Conservation (phyloP, 2,113 vertebrate genomes). For the Sigmodon hispidus region DNA sequence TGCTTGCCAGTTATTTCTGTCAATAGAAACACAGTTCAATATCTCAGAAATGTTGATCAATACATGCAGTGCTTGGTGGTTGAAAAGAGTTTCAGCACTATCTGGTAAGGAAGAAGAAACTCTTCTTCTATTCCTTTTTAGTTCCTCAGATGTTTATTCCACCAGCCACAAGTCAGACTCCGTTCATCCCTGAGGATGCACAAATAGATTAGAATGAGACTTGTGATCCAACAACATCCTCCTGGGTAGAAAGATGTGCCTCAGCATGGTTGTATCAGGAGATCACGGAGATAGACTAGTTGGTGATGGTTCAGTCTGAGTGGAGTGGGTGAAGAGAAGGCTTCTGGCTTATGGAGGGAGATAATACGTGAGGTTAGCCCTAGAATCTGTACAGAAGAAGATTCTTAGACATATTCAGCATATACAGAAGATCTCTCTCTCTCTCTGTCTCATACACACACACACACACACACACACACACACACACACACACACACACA, state of each 20-base stretch:
- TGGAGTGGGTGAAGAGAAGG: too few species aligned
- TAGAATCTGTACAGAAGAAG: background rate
- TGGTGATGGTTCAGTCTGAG: background rate
- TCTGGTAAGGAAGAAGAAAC: slow-evolving; percentile 7
- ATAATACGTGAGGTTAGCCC: background rate
- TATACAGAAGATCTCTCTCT: background rate
- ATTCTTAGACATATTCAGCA: background rate
- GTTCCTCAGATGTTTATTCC: background rate
- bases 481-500: background rate
- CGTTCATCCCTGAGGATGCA: background rate
- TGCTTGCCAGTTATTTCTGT: slow-evolving; percentile 71
- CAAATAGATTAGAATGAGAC: background rate
- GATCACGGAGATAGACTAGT: background rate
- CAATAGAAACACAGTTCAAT: slow-evolving; percentile 72
- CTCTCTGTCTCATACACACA: background rate
- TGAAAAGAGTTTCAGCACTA: slow-evolving; percentile 37
- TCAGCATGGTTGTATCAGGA: background rate
- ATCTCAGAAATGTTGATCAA: slow-evolving; percentile 68
- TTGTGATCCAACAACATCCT: background rate
- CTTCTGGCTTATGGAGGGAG: background rate
- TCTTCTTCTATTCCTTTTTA: background rate
- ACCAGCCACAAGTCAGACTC: background rate
- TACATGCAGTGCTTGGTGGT: slow-evolving; percentile 47
- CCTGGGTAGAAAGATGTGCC: fast-evolving
- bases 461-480: background rate